Evolutionary conservation across 2,797 vertebrate genomes (phyloP).

Genomic region (Cossypha polioptera): DNA sequence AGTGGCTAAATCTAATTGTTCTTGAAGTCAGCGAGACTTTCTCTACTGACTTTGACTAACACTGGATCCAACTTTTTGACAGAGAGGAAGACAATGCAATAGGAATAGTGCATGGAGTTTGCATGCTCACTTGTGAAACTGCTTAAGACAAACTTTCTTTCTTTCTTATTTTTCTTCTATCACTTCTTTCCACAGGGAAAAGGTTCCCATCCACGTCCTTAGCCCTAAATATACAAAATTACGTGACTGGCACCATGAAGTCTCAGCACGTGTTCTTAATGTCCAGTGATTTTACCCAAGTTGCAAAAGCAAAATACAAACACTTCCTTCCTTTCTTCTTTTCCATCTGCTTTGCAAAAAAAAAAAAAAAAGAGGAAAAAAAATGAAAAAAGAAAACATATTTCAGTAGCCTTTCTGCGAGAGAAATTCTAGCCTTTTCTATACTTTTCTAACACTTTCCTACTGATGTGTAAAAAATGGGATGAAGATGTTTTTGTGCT

Average conservation of each 20-base stretch:
- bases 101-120: slow-evolving; percentile 63
- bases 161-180: slow-evolving; percentile 75
- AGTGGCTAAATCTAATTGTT: not conserved
- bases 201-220: slow-evolving; percentile 89
- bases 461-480: slow-evolving; percentile 63
- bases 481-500: slow-evolving; percentile 55
- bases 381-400: not conserved
- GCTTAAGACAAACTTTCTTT: slow-evolving; percentile 16
- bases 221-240: slow-evolving; percentile 95
- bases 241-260: slow-evolving; percentile 95
- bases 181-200: slow-evolving; percentile 84
- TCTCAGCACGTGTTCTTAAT: slow-evolving; percentile 93
- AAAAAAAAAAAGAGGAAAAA: not conserved
- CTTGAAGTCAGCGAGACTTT: not conserved
- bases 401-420: slow-evolving; percentile 30
- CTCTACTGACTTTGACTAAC: not conserved
- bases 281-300: slow-evolving; percentile 80
- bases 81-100: not conserved
- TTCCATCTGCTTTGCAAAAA: slow-evolving; percentile 61
- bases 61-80: not conserved
- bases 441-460: slow-evolving; percentile 73
- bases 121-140: slow-evolving; percentile 66
- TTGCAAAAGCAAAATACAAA: slow-evolving; percentile 57
- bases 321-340: slow-evolving; percentile 63
- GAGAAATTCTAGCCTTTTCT: slow-evolving; percentile 72